Evolutionary conservation across 2,113 vertebrate genomes (phyloP).

Genomic region (Sitta europaea): DNA sequence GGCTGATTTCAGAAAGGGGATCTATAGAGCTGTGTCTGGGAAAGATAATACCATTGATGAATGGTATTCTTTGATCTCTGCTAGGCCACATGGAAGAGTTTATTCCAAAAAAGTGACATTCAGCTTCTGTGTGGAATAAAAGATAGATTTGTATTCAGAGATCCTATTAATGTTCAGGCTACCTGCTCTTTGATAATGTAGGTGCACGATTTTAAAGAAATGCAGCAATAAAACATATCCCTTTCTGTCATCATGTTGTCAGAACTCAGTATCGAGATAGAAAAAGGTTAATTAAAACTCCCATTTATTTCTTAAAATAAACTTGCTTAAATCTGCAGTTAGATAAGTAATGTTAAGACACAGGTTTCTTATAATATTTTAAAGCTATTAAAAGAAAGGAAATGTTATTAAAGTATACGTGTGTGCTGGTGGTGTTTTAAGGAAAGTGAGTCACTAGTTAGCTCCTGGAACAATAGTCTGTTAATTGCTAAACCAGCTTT

Average conservation of each 20-base stretch:
- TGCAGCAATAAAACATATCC: background rate
- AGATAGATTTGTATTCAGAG: background rate
- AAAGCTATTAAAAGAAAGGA: background rate
- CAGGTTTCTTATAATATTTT: background rate
- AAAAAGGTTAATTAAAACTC: background rate
- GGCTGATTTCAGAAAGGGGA: background rate
- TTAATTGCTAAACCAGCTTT: conserved; percentile 41
- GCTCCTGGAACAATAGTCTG: background rate
- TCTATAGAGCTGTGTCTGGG: background rate
- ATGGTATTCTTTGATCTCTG: background rate
- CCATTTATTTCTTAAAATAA: conserved; percentile 13
- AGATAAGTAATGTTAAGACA: background rate
- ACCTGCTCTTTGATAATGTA: background rate
- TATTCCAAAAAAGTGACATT: background rate
- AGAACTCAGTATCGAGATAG: background rate
- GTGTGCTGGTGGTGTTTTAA: background rate
- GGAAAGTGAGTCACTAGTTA: background rate
- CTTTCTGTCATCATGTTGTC: background rate
- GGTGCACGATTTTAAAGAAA: background rate
- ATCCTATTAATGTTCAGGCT: background rate
- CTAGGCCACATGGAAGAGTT: background rate
- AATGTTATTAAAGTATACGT: background rate
- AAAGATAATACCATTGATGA: background rate
- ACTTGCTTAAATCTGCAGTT: background rate
- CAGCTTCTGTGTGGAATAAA: background rate